Evolutionary conservation across 2,113 vertebrate genomes (phyloP).

Genomic region (Lycaon pictus): DNA sequence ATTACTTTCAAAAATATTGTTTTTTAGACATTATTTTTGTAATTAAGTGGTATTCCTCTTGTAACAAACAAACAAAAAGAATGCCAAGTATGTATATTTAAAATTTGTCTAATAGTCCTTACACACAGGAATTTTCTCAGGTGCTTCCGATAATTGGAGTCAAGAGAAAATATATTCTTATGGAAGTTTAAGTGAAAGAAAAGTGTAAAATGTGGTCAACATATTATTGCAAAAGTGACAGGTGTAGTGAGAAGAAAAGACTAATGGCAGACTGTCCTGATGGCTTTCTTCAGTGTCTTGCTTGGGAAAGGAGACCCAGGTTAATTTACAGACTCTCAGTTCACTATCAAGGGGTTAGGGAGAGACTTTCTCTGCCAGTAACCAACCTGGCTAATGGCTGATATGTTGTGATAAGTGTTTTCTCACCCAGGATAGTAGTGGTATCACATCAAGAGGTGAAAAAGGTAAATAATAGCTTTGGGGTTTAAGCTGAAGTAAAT

Average conservation of each 20-base stretch:
- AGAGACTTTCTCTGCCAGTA: neutral
- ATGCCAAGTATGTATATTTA: neutral
- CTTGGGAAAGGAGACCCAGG: neutral
- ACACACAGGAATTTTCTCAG: neutral
- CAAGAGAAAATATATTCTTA: neutral
- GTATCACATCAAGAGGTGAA: neutral
- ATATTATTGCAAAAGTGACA: neutral
- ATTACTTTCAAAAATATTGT: neutral
- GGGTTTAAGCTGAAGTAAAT: conserved; percentile 7
- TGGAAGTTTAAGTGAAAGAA: conserved; percentile 5
- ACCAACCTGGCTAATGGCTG: neutral
- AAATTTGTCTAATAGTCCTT: neutral
- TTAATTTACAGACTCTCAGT: conserved; percentile 60
- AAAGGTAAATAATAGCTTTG: neutral
- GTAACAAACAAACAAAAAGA: conserved; percentile 27
- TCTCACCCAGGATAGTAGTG: neutral
- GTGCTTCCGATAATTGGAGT: neutral
- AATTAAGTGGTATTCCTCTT: neutral
- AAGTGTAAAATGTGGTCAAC: neutral
- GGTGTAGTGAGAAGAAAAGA: neutral
- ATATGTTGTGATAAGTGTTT: neutral
- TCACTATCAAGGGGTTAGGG: neutral
- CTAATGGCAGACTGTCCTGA: rapidly evolving
- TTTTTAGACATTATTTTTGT: neutral
- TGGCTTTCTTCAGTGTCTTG: neutral